Evolutionary conservation across 2,113 vertebrate genomes (phyloP).

Genomic region (Heloderma charlesbogerti): DNA sequence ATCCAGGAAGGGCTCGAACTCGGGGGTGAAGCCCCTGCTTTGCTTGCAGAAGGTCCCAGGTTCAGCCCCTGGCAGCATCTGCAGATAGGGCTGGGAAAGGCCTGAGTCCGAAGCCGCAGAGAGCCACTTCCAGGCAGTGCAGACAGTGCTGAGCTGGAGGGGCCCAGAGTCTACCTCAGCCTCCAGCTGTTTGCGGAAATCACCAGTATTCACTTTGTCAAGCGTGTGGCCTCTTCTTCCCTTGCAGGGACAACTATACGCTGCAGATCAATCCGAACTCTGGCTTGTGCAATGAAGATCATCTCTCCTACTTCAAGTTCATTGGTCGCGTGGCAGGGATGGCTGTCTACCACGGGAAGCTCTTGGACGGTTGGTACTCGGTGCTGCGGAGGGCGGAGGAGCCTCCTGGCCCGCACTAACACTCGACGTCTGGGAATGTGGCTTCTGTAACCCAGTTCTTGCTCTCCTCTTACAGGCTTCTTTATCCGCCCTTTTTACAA

Average conservation of each 20-base stretch:
- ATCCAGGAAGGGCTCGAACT: neutral
- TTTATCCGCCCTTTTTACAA: slow-evolving; percentile 99
- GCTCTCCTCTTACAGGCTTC: slow-evolving; percentile 84
- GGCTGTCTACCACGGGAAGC: slow-evolving; percentile 97
- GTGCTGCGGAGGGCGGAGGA: neutral
- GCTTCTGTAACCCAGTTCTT: slow-evolving; percentile 27
- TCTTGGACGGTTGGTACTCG: slow-evolving; percentile 90
- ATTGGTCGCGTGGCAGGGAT: slow-evolving; percentile 98
- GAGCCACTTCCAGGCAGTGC: neutral
- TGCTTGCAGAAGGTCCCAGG: neutral
- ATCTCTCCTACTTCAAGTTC: slow-evolving; percentile 98
- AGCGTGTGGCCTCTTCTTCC: slow-evolving; percentile 49
- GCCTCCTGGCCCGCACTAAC: rapidly evolving
- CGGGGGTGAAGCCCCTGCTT: neutral
- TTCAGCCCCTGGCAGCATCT: neutral
- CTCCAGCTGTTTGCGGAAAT: neutral
- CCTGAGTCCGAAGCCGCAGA: neutral
- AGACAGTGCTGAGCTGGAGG: neutral
- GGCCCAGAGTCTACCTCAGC: neutral
- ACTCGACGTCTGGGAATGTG: rapidly evolving
- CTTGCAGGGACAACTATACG: slow-evolving; percentile 95
- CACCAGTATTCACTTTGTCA: no score
- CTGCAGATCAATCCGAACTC: slow-evolving; percentile 99
- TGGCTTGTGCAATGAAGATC: slow-evolving; percentile 97
- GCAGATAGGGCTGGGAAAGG: neutral